A percentile compares a stretch with the other conserved stretches of the same genome.
phyloP scores from a whole-genome alignment of 1,140 invertebrate species.

The Drosophila pachea region DNA sequence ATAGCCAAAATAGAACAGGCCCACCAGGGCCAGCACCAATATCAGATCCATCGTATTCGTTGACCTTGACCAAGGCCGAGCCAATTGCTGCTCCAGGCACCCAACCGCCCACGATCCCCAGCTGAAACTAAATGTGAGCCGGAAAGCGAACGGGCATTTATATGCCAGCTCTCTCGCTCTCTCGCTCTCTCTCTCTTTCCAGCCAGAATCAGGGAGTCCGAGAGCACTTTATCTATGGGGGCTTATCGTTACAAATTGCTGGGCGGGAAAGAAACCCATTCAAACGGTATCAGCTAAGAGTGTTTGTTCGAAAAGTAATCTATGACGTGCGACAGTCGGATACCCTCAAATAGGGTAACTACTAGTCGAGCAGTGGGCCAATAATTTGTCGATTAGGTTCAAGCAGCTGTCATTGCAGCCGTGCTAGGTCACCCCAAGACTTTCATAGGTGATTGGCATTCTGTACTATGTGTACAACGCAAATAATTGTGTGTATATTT shows the following conservation, averaged over 20 bases:
- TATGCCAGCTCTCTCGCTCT: constrained; percentile 9
- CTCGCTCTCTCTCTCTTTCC: background rate
- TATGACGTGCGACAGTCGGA: no score
- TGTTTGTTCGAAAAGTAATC: no score
- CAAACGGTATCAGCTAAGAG: no score
- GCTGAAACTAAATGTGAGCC: constrained; percentile 11
- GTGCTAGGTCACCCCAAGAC: no score
- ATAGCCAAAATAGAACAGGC: constrained; percentile 20
- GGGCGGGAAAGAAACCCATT: background rate
- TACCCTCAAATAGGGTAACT: no score
- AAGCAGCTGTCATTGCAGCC: no score
- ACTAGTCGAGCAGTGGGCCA: no score
- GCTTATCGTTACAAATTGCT: constrained; percentile 11
- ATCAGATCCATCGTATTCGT: constrained; percentile 19
- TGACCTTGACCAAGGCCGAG: constrained; percentile 5
- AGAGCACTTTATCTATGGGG: background rate
- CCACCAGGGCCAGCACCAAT: constrained; percentile 12
- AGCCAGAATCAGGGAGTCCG: background rate
- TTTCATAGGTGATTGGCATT: no score
- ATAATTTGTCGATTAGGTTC: no score
- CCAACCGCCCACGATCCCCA: background rate
- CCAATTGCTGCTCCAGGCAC: background rate
- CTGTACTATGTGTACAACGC: no score
- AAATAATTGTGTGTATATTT: no score
- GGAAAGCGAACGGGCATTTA: constrained; percentile 9